Base-by-base conservation (phyloP, 2,888 invertebrate species). In the Agriopis aurantiaria region DNA sequence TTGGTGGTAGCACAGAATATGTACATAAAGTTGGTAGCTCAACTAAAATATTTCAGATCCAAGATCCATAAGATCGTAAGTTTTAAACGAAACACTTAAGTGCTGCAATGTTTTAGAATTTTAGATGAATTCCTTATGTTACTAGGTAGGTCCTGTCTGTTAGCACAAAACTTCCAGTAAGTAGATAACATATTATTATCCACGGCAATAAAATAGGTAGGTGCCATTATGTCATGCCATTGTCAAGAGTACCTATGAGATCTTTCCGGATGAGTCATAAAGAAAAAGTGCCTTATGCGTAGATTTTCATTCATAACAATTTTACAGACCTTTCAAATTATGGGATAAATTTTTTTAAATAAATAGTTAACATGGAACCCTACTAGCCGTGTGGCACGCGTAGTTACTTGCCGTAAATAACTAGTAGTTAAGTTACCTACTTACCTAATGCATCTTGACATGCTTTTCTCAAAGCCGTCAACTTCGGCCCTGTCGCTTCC, bases 361-460 rank as follows among this genome's bases (percentile, higher is more conserved):
- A 49, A 14, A n/a, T 14, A 33, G 33, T 1, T 33, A 3, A 5
- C 3, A 33, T 3, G 33, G 33, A 33, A 33, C 33, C 17, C 0
- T 1, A 23, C 2, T 33, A 33, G 3, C 33, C 1, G 33, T 33
- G 33, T 33, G 3, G 33, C 4, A 14, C 14, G 8, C 14, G 40
- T 9, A 8, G 8, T 40, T 43, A 23, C 17, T 23, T 23, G 17
- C 17, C 17, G 17, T 23, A 23, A 23, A 23, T 23, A n/a, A n/a
- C n/a, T n/a, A 23, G 17, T 23, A 23, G 17, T 23, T 23, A 23
- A 23, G 17, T 23, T 23, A 23, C 17, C 17, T 49, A 56, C 70
- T 65, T 71, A 98, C 98, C 98, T 88, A 97, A 95, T 78, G 98
- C 98, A 92, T 97, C 97, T 93, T 98, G 97, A 83, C 98, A 97